These are phyloP conservation scores for Erethizon dorsatum DNA, from an alignment of 2,797 vertebrate genomes.

Conservation along the genomic window DNA sequence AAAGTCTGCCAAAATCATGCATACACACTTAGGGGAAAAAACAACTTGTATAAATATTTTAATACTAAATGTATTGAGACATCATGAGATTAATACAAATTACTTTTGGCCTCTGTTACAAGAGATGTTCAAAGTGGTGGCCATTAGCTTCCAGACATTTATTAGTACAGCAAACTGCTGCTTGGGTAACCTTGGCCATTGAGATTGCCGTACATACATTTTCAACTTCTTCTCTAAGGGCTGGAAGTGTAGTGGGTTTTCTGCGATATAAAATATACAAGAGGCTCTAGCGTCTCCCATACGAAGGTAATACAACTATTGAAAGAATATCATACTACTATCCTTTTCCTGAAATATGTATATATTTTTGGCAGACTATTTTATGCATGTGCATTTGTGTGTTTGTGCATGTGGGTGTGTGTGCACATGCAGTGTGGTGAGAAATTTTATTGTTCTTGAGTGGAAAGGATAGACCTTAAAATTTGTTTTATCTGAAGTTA, in stretches of 20 bases:
- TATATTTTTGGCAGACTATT: neutral
- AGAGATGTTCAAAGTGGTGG: neutral
- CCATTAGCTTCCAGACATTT: neutral
- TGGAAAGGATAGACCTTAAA: neutral
- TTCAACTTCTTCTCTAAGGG: neutral
- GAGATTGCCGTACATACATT: neutral
- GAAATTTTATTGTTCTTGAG: neutral
- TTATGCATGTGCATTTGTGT: neutral
- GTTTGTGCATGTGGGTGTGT: neutral
- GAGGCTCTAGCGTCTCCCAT: neutral
- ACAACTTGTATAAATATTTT: neutral
- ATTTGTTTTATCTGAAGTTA: neutral
- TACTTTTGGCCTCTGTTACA: neutral
- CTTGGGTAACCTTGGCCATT: neutral
- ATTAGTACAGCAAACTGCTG: neutral
- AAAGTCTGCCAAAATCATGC: neutral
- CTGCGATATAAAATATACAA: neutral
- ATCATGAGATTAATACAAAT: neutral
- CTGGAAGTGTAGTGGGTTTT: neutral
- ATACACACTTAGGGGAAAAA: neutral
- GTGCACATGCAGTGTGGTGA: neutral
- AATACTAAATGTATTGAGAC: neutral
- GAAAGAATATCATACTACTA: neutral
- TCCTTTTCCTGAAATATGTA: neutral
- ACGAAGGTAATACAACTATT: neutral